A percentile compares a stretch with the other conserved stretches of the same genome.
Conservation (phyloP, 2,113 vertebrate genomes). For the Seriola quinqueradiata region DNA sequence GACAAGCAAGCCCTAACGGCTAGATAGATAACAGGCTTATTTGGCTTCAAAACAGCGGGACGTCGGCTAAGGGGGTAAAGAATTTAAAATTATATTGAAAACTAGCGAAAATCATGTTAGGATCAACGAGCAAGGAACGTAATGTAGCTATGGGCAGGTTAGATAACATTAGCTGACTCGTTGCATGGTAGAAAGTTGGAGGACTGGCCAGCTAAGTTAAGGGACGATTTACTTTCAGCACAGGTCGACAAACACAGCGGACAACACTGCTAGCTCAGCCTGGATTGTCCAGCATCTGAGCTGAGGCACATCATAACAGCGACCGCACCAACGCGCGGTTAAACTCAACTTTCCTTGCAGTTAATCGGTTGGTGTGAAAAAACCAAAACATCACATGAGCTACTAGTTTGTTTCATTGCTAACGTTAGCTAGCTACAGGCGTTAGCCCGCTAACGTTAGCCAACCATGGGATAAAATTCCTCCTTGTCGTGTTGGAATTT, state of each 20-base stretch:
- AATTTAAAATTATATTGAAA: neutral
- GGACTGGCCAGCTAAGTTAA: constrained; percentile 55
- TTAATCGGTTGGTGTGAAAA: constrained; percentile 19
- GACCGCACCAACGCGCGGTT: fast-evolving
- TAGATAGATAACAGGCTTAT: neutral
- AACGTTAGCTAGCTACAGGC: constrained; percentile 59
- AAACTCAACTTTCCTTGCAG: neutral
- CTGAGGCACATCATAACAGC: too few relatives aligned
- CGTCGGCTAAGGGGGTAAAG: neutral
- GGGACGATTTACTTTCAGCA: constrained; percentile 32
- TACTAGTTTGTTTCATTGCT: constrained; percentile 64
- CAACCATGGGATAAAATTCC: constrained; percentile 55
- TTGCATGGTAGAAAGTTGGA: constrained; percentile 64
- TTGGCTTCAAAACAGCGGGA: neutral
- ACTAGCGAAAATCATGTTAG: neutral
- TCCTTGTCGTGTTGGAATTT: constrained; percentile 20
- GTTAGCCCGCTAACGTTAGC: constrained; percentile 74
- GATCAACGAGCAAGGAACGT: neutral
- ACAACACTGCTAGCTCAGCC: neutral
- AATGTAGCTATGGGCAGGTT: neutral
- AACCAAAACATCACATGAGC: constrained; percentile 82
- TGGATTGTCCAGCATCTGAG: fast-evolving
- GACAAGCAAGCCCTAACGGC: constrained; percentile 4
- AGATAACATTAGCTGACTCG: constrained; percentile 17
- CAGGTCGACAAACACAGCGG: constrained; percentile 41